Conservation (phyloP, 1,140 invertebrate genomes). For the Zaprionus nigranus region DNA sequence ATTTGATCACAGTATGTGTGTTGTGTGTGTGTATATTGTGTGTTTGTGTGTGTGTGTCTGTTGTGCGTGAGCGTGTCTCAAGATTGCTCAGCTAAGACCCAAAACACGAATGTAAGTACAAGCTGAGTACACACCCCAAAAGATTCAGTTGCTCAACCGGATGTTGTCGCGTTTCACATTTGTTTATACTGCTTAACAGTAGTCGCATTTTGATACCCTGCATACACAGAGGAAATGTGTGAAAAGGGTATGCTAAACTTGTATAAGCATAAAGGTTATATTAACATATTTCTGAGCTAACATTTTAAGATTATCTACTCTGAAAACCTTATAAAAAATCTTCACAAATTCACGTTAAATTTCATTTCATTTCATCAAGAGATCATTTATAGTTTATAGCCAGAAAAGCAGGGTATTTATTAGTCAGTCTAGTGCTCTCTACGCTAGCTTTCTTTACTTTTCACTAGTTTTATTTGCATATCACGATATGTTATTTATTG, state of each 20-base stretch:
- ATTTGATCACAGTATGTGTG: constrained; percentile 15
- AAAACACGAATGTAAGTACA: constrained; percentile 18
- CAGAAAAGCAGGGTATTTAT: too few relatives aligned
- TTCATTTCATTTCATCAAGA: too few relatives aligned
- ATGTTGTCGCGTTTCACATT: constrained; percentile 57
- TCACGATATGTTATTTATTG: constrained; percentile 42
- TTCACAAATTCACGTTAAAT: too few relatives aligned
- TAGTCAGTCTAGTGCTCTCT: not conserved
- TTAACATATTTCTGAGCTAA: too few relatives aligned
- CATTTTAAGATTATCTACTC: too few relatives aligned
- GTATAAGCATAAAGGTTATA: too few relatives aligned
- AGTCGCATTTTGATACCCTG: constrained; percentile 46
- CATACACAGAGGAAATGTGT: too few relatives aligned
- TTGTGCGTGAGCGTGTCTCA: constrained; percentile 9
- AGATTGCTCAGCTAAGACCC: constrained; percentile 3
- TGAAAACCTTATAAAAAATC: too few relatives aligned
- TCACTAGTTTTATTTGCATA: constrained; percentile 40
- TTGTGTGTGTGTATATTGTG: constrained; percentile 11
- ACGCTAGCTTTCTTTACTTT: constrained; percentile 5
- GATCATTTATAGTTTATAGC: too few relatives aligned
- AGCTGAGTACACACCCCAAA: constrained; percentile 63
- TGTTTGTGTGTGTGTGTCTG: not conserved
- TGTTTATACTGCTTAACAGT: constrained; percentile 48
- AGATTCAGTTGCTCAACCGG: constrained; percentile 48
- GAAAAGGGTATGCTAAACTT: not conserved